phyloP scores from a whole-genome alignment of 1,140 invertebrate species.

The Bicyclus anynana region DNA sequence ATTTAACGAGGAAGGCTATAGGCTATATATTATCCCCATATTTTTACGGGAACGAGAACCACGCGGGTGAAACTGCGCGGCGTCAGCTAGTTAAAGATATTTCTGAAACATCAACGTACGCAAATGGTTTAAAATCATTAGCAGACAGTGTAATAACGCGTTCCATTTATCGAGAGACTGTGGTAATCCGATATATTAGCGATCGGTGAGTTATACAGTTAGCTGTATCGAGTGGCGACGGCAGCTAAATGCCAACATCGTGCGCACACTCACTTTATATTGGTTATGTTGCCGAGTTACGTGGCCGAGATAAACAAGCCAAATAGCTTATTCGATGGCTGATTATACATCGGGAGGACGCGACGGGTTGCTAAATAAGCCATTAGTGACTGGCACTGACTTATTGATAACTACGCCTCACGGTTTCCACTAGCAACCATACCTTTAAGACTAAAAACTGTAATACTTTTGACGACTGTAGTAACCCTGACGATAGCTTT shows the following conservation, averaged over 20 bases:
- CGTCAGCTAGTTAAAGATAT: no score
- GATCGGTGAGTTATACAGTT: neutral
- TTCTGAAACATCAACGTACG: no score
- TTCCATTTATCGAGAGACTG: slow-evolving; percentile 2
- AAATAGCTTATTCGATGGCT: neutral
- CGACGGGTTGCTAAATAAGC: neutral
- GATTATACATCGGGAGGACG: neutral
- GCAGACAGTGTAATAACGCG: neutral
- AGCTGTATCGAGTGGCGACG: neutral
- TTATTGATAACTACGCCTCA: no score
- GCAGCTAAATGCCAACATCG: slow-evolving; percentile 18
- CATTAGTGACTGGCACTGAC: neutral
- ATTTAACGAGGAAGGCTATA: no score
- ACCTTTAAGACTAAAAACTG: no score
- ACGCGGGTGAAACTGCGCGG: no score
- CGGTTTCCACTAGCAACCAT: no score
- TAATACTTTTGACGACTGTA: no score
- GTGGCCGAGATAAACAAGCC: neutral
- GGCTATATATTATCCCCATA: no score
- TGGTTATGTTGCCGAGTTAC: neutral
- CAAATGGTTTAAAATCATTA: neutral
- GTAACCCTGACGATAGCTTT: no score
- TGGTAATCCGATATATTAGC: slow-evolving; percentile 5
- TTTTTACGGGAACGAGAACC: no score
- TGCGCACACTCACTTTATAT: slow-evolving; percentile 3